Percentiles rank a stretch among this genome's conserved stretches.
Evolutionary conservation across 2,888 invertebrate species (phyloP).

Genomic region (Cephus pygmeus): DNA sequence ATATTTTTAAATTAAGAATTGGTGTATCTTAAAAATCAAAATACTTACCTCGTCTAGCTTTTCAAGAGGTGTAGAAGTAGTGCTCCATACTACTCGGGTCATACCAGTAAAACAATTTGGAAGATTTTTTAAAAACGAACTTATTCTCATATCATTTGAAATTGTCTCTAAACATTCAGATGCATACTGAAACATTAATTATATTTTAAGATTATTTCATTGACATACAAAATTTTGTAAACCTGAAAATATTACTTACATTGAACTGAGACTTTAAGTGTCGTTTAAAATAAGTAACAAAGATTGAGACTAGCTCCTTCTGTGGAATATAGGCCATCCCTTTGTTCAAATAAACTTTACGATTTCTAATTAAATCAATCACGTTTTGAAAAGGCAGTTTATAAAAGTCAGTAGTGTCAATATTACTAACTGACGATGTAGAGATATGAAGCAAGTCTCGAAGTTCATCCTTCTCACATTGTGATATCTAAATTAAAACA

Average conservation of each 20-base stretch:
- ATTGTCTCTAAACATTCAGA: constrained; percentile 63
- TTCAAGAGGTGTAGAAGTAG: constrained; percentile 75
- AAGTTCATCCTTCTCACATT: constrained; percentile 75
- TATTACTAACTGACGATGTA: constrained; percentile 69
- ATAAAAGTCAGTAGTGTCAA: constrained; percentile 76
- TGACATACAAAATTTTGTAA: constrained; percentile 5
- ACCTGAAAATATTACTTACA: constrained; percentile 63
- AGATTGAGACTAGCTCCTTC: constrained; percentile 84
- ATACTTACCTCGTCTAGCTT: constrained; percentile 74
- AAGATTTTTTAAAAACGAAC: constrained; percentile 78
- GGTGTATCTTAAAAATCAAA: not conserved
- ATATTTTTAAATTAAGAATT: not conserved
- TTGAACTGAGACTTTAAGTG: constrained; percentile 77
- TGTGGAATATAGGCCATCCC: constrained; percentile 92
- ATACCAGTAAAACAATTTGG: constrained; percentile 88
- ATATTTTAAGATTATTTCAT: constrained; percentile 9
- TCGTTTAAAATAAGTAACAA: constrained; percentile 80
- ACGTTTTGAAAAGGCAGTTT: constrained; percentile 91
- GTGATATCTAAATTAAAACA: constrained; percentile 67
- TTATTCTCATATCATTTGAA: constrained; percentile 87
- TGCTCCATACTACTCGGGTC: constrained; percentile 72
- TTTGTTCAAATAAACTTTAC: constrained; percentile 81
- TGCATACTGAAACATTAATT: constrained; percentile 15
- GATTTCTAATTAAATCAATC: constrained; percentile 80
- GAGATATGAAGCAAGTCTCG: constrained; percentile 73